Percentiles rank a stretch among this genome's conserved stretches.
Conservation (phyloP, 2,113 vertebrate genomes). For the Macroglossus sobrinus region DNA sequence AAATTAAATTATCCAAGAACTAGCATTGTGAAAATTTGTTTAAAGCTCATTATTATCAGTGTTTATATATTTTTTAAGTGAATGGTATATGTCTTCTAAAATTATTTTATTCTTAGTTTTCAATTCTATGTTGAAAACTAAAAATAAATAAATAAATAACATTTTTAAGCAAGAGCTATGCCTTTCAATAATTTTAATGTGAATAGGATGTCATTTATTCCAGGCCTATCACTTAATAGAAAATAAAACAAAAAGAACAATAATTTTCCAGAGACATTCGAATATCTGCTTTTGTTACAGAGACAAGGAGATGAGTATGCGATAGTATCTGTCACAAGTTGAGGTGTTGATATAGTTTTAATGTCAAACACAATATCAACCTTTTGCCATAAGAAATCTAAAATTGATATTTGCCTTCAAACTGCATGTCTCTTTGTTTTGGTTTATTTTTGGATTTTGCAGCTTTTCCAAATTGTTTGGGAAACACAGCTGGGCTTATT, state of each 20-base stretch:
- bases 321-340: neutral
- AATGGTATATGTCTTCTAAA: constrained; percentile 4
- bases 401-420: neutral
- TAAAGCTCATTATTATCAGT: neutral
- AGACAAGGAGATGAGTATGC: neutral
- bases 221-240: neutral
- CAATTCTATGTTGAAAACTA: neutral
- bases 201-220: neutral
- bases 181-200: neutral
- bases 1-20: neutral
- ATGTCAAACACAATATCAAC: neutral
- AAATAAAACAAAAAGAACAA: constrained; percentile 7
- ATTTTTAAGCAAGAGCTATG: neutral
- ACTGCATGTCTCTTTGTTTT: neutral
- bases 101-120: neutral
- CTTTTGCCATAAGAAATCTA: constrained; percentile 22
- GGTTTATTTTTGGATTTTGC: neutral
- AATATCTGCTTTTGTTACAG: neutral
- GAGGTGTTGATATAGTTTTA: neutral
- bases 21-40: neutral
- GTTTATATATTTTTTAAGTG: neutral
- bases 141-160: neutral
- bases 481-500: constrained; percentile 40
- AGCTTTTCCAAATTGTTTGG: constrained; percentile 36
- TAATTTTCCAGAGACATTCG: neutral